Conservation (phyloP, 2,797 vertebrate genomes). For the Acrocephalus scirpaceus region DNA sequence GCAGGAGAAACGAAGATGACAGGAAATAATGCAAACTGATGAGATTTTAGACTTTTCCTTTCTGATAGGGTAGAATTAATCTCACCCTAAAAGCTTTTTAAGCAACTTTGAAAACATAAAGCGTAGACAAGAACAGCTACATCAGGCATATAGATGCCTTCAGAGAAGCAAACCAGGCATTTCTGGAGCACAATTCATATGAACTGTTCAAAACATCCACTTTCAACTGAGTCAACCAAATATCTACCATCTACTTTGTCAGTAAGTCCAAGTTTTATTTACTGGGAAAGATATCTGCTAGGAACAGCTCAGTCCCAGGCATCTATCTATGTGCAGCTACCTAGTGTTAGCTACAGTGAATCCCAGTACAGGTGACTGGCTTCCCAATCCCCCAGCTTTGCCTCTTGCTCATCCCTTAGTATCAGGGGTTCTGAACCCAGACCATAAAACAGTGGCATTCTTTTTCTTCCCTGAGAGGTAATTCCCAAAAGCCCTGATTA, state of each 20-base stretch:
- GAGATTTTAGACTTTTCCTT: background rate
- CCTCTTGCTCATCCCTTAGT: rapidly evolving
- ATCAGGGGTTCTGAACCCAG: background rate
- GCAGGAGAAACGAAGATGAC: background rate
- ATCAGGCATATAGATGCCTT: background rate
- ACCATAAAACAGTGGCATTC: background rate
- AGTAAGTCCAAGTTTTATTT: background rate
- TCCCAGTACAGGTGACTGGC: background rate
- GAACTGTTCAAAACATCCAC: background rate
- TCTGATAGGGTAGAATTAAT: background rate
- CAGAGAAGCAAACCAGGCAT: background rate
- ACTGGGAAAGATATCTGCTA: background rate
- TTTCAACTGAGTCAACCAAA: background rate
- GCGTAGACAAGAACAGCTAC: background rate
- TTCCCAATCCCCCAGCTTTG: background rate
- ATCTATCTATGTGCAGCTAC: background rate
- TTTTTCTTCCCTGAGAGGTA: background rate
- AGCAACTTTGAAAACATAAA: background rate
- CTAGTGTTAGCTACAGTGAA: background rate
- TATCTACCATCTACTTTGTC: background rate
- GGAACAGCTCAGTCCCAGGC: background rate
- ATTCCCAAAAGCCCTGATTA: background rate
- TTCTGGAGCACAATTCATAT: background rate
- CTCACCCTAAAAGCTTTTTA: background rate
- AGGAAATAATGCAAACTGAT: background rate